Conservation (phyloP, 2,888 invertebrate species). For the Vannuccia rotundouncinata region DNA sequence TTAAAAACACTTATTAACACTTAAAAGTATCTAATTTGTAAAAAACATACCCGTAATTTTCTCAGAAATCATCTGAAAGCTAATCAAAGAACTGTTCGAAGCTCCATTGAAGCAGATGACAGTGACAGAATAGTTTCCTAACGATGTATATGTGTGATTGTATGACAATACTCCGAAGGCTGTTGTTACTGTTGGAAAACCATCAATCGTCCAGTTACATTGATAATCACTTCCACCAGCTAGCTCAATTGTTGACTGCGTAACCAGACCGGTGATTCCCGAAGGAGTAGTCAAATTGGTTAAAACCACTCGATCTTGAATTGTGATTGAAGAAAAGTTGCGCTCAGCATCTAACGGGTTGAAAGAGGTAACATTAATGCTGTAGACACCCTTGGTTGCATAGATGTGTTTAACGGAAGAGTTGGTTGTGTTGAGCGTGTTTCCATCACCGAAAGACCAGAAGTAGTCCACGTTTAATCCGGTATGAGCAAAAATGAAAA, state of each 20-base stretch:
- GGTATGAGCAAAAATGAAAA: background rate
- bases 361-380: background rate
- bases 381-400: background rate
- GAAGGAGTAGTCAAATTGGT: background rate
- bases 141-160: background rate
- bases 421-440: background rate
- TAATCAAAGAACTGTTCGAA: background rate
- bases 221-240: background rate
- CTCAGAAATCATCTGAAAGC: background rate
- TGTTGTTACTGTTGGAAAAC: background rate
- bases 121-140: background rate
- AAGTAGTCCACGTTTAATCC: background rate
- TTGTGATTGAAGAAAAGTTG: background rate
- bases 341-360: background rate
- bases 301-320: background rate
- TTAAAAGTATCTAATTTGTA: background rate
- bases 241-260: background rate
- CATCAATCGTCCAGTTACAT: slow-evolving; percentile 18
- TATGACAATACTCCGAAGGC: background rate
- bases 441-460: background rate
- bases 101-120: background rate
- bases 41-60: background rate
- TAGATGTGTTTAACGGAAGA: background rate
- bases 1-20: too few species aligned
- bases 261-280: background rate